These are phyloP conservation scores for Zeugodacus cucurbitae DNA, from an alignment of 1,140 invertebrate species.

Conservation along the genomic window DNA sequence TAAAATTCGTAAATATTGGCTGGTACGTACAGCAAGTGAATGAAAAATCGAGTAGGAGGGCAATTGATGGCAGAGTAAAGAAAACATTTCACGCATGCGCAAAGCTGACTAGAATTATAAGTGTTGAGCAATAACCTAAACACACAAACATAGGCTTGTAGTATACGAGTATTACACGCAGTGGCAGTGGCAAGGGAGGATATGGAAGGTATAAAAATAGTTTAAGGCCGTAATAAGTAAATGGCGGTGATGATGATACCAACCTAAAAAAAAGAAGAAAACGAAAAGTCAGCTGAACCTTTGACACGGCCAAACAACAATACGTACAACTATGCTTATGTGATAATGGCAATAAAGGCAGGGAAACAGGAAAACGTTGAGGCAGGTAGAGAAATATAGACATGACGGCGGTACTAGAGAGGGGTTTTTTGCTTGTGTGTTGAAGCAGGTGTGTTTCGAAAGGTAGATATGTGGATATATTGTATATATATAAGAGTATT, in stretches of 20 bases:
- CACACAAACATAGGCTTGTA: not conserved
- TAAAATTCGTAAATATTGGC: not conserved
- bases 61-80: constrained; percentile 14
- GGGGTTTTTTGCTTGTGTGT: not conserved
- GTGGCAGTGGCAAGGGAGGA: not conserved
- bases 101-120: constrained; percentile 17
- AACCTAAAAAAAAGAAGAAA: not conserved
- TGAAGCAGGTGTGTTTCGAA: not conserved
- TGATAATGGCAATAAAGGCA: not conserved
- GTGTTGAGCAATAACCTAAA: not conserved
- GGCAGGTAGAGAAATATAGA: not conserved
- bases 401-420: not conserved
- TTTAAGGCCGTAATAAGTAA: constrained; percentile 17
- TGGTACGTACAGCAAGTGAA: not conserved
- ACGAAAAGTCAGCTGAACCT: constrained; percentile 24
- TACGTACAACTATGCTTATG: not conserved
- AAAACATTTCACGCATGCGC: constrained; percentile 34
- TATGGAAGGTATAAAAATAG: not conserved
- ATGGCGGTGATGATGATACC: not conserved
- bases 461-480: not conserved
- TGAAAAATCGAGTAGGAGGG: not conserved
- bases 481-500: not conserved
- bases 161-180: not conserved
- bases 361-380: not conserved
- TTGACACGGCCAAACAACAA: not conserved